phyloP scores from a whole-genome alignment of 2,113 vertebrate species.

The Muntiacus muntjak region DNA sequence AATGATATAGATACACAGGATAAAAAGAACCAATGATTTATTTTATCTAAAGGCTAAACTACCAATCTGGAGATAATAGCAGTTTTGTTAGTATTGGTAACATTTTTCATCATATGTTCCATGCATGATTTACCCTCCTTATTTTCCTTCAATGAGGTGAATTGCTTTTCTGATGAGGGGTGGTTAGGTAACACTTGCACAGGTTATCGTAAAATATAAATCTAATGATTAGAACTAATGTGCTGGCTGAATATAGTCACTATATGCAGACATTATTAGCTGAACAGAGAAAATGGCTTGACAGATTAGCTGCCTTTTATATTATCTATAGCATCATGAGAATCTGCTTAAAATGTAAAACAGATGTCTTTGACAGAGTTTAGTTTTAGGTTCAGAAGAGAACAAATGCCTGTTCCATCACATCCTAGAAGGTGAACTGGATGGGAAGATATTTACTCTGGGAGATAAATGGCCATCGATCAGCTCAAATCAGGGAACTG shows the following conservation, averaged over 20 bases:
- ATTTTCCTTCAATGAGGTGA: background rate
- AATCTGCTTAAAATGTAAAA: background rate
- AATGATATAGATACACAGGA: background rate
- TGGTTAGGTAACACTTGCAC: background rate
- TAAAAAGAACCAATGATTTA: background rate
- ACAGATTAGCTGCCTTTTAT: background rate
- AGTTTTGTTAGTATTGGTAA: background rate
- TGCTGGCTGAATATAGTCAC: background rate
- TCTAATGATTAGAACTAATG: background rate
- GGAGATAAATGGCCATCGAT: background rate
- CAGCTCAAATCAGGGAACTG: background rate
- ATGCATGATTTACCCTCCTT: background rate
- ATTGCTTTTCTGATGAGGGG: background rate
- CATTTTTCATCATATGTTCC: background rate
- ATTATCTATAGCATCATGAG: background rate
- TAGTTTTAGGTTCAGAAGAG: background rate
- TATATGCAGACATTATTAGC: background rate
- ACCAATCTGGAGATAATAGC: background rate
- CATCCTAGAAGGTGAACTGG: background rate
- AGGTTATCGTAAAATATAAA: constrained; percentile 5
- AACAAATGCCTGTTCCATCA: background rate
- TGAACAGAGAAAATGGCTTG: background rate
- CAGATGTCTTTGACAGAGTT: background rate
- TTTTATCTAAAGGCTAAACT: constrained; percentile 14
- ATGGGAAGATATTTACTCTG: background rate